Conservation (phyloP, 2,797 vertebrate species). For the Amblyraja radiata region DNA sequence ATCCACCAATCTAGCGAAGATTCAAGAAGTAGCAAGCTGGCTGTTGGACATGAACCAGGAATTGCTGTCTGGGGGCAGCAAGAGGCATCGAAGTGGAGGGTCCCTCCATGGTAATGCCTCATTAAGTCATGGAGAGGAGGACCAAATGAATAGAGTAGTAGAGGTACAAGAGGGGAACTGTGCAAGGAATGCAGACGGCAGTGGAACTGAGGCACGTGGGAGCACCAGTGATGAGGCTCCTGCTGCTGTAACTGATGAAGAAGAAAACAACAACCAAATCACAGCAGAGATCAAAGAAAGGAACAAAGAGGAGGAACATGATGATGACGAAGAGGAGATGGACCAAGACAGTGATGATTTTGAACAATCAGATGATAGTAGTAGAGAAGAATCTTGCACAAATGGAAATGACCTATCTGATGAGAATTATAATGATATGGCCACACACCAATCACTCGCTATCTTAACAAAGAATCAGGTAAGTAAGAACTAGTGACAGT, state of each 20-base stretch:
- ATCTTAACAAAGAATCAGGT: constrained; percentile 80
- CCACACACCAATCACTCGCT: constrained; percentile 73
- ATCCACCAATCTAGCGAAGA: constrained; percentile 98
- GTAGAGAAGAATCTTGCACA: constrained; percentile 79
- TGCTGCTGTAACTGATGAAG: constrained; percentile 66
- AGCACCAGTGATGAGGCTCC: constrained; percentile 60
- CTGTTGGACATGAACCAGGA: constrained; percentile 99
- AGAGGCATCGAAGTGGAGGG: constrained; percentile 83
- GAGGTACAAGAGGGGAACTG: constrained; percentile 73
- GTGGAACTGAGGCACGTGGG: constrained; percentile 42
- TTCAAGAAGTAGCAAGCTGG: constrained; percentile 99
- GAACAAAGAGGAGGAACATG: constrained; percentile 61
- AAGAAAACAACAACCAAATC: constrained; percentile 66
- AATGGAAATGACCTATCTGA: constrained; percentile 78
- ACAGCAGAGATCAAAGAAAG: constrained; percentile 60
- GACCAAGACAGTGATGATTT: constrained; percentile 98
- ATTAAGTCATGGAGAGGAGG: constrained; percentile 77
- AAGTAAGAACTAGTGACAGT: constrained; percentile 49
- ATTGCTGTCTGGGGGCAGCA: constrained; percentile 99
- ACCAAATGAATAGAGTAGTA: constrained; percentile 84
- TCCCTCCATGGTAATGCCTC: constrained; percentile 89
- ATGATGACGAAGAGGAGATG: constrained; percentile 76
- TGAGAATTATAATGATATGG: constrained; percentile 75
- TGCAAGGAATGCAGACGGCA: constrained; percentile 68
- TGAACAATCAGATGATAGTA: constrained; percentile 87